These are phyloP conservation scores for Marcusenius ussheri DNA, from an alignment of 2,113 vertebrate genomes.

Conservation along the genomic window DNA sequence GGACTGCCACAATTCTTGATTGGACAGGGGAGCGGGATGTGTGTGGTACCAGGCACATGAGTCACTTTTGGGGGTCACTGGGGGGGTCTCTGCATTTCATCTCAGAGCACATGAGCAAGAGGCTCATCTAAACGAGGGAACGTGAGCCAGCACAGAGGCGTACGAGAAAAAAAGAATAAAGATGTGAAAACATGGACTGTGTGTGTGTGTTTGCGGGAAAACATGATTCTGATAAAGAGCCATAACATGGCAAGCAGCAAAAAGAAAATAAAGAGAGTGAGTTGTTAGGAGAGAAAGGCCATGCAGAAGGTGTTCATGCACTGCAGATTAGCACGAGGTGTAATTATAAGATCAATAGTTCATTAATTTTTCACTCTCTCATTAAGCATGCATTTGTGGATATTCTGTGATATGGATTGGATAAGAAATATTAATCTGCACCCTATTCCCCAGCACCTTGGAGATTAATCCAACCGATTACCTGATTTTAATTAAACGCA, in stretches of 20 bases:
- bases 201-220: neutral
- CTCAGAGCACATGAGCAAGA: neutral
- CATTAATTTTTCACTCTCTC: slow-evolving; percentile 40
- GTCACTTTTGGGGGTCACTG: neutral
- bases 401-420: slow-evolving; percentile 56
- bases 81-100: neutral
- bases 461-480: slow-evolving; percentile 57
- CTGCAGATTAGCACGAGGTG: neutral
- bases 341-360: slow-evolving; percentile 33
- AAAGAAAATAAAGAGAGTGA: neutral
- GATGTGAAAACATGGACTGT: neutral
- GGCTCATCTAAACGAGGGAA: neutral
- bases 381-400: slow-evolving; percentile 48
- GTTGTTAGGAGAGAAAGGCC: neutral
- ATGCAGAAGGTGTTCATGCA: neutral
- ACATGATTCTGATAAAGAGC: too few species aligned
- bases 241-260: neutral
- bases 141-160: neutral
- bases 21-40: neutral
- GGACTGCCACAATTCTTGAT: neutral
- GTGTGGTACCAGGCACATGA: neutral
- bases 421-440: slow-evolving; percentile 51
- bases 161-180: neutral
- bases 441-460: slow-evolving; percentile 52
- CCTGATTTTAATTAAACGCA: slow-evolving; percentile 56